These are phyloP conservation scores for Polyodon spathula DNA, from an alignment of 2,113 vertebrate genomes.

Conservation along the genomic window DNA sequence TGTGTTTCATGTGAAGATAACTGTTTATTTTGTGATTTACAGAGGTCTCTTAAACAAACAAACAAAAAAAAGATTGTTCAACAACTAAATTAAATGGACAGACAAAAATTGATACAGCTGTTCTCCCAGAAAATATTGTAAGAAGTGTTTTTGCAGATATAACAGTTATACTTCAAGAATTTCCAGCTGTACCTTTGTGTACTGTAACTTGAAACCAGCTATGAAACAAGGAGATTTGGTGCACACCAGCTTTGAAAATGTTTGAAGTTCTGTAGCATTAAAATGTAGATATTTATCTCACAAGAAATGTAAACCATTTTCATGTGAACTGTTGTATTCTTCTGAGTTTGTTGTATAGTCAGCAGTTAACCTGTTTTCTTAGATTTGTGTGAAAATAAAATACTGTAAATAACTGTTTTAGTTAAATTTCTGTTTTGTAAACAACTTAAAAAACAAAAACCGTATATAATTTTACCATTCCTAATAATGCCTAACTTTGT, in stretches of 20 bases:
- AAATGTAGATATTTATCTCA: constrained; percentile 12
- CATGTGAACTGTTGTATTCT: constrained; percentile 43
- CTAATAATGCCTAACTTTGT: constrained; percentile 50
- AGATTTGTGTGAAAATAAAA: constrained; percentile 36
- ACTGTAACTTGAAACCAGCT: constrained; percentile 24
- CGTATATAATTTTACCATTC: constrained; percentile 46
- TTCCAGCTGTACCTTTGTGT: constrained; percentile 17
- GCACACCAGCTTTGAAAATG: constrained; percentile 52
- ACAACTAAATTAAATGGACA: too few relatives aligned
- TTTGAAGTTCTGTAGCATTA: constrained; percentile 34
- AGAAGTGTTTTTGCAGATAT: constrained; percentile 8
- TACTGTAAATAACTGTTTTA: constrained; percentile 50
- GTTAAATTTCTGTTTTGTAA: constrained; percentile 45
- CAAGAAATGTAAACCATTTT: constrained; percentile 5
- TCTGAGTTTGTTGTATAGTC: constrained; percentile 30
- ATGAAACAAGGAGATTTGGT: constrained; percentile 30
- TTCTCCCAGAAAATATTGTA: too few relatives aligned
- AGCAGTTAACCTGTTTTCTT: constrained; percentile 52
- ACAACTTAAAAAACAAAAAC: constrained; percentile 38
- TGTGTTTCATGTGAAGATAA: too few relatives aligned
- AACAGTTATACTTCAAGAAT: constrained; percentile 17
- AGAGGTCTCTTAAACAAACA: too few relatives aligned
- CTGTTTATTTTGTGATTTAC: too few relatives aligned
- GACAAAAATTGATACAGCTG: too few relatives aligned
- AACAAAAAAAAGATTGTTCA: too few relatives aligned